A percentile compares a stretch with the other conserved stretches of the same genome.
These are phyloP conservation scores for Phaetusa simplex DNA, from an alignment of 2,113 vertebrate species.

Conservation along the genomic window DNA sequence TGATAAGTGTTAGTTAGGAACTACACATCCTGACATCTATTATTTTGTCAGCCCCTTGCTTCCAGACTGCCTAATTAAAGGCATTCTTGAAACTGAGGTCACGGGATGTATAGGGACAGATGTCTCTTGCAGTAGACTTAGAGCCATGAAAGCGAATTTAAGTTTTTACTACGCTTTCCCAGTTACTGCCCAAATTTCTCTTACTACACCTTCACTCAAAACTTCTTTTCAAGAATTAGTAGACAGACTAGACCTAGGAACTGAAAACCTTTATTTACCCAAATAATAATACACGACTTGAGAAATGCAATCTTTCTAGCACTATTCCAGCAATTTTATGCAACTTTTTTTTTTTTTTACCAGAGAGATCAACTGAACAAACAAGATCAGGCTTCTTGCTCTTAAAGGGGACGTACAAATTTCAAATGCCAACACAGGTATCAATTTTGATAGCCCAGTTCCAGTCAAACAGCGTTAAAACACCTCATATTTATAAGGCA, in stretches of 20 bases:
- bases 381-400: background rate
- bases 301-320: background rate
- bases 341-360: background rate
- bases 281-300: background rate
- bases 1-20: background rate
- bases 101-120: background rate
- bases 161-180: background rate
- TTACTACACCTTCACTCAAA: background rate
- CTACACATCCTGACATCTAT: background rate
- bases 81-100: background rate
- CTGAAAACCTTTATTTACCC: slow-evolving; percentile 46
- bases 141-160: background rate
- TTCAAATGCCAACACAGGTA: background rate
- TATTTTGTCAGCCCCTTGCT: background rate
- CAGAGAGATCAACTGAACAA: background rate
- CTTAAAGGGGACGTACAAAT: background rate
- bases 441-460: background rate
- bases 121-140: background rate
- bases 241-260: slow-evolving; percentile 3
- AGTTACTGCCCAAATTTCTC: background rate
- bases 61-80: background rate
- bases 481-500: background rate
- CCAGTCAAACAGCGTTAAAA: background rate
- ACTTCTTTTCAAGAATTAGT: background rate
- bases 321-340: background rate